Percentiles rank a stretch among this genome's conserved stretches.
These are phyloP conservation scores for Crocuta crocuta DNA, from an alignment of 2,113 vertebrate genomes.

Conservation along the genomic window DNA sequence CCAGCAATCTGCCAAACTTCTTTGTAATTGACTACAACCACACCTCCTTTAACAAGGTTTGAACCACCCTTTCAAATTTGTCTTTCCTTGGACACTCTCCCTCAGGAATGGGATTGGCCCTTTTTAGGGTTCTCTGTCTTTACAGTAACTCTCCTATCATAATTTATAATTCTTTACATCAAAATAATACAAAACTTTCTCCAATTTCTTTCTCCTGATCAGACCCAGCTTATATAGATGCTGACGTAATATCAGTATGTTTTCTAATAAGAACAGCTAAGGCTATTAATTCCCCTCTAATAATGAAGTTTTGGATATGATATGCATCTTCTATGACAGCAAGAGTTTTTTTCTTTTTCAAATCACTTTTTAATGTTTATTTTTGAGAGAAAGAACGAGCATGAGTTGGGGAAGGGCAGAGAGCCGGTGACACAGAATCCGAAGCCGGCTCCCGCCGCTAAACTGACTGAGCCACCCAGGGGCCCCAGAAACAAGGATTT, in stretches of 20 bases:
- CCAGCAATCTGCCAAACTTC: not conserved
- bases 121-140: not conserved
- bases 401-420: no score
- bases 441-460: no score
- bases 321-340: not conserved
- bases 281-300: not conserved
- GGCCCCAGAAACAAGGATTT: not conserved
- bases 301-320: not conserved
- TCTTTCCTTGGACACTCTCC: not conserved
- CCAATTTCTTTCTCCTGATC: not conserved
- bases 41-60: not conserved
- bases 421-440: no score
- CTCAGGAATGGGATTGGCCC: not conserved
- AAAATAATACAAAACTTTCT: not conserved
- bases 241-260: not conserved
- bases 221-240: not conserved
- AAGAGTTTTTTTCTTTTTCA: not conserved
- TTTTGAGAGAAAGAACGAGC: no score
- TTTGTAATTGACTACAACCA: not conserved
- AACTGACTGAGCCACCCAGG: no score
- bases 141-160: not conserved
- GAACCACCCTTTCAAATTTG: not conserved
- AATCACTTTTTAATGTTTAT: no score
- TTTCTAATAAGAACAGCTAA: constrained; percentile 47
- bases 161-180: not conserved